Evolutionary conservation across 2,113 vertebrate species (phyloP).

Genomic region (Ancistrus triradiatus): DNA sequence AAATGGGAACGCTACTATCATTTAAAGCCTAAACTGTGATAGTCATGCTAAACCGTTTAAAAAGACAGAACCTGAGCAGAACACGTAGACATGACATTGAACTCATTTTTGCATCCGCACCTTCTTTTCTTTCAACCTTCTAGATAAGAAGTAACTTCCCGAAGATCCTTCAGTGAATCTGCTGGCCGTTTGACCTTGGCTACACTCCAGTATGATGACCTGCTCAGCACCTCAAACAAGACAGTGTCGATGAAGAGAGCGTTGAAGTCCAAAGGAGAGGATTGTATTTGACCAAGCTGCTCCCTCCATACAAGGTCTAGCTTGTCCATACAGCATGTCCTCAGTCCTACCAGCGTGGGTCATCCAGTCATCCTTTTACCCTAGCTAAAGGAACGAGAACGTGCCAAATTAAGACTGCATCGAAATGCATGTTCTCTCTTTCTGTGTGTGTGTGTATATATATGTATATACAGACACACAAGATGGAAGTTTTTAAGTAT

Average conservation of each 20-base stretch:
- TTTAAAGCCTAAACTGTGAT: no score
- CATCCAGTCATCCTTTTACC: conserved; percentile 18
- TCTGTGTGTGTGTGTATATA: conserved; percentile 76
- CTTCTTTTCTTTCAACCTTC: background rate
- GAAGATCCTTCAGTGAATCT: conserved; percentile 1
- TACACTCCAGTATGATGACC: conserved; percentile 12
- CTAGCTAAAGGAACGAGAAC: conserved; percentile 61
- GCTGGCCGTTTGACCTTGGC: background rate
- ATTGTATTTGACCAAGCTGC: conserved; percentile 40
- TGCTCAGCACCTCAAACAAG: conserved; percentile 2
- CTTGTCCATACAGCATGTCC: conserved; percentile 37
- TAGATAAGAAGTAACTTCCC: conserved; percentile 69
- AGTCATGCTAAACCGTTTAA: no score
- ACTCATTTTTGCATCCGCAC: background rate
- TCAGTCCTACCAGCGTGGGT: conserved; percentile 21
- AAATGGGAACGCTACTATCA: no score
- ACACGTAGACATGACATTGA: no score
- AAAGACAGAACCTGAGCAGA: no score
- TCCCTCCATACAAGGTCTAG: no score
- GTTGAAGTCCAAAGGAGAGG: conserved; percentile 53
- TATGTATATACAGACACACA: conserved; percentile 63
- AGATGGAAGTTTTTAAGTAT: conserved; percentile 53
- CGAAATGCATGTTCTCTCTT: background rate
- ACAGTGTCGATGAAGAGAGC: conserved; percentile 64
- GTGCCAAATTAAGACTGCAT: conserved; percentile 53